A percentile compares a stretch with the other conserved stretches of the same genome.
These are phyloP conservation scores for Buteo buteo DNA, from an alignment of 2,113 vertebrate species.

Conservation along the genomic window DNA sequence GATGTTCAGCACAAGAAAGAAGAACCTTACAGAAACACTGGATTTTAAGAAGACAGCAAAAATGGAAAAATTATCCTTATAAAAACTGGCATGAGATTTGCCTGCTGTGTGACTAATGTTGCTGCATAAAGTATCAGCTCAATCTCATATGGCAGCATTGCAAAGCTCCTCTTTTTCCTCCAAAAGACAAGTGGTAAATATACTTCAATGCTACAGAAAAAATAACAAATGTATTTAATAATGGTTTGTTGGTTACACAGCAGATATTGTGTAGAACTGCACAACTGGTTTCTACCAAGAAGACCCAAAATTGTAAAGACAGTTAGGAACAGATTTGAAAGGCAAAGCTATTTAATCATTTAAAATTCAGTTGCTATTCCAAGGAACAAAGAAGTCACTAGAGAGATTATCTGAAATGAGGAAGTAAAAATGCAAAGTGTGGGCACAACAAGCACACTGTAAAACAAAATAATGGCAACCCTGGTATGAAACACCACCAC, in stretches of 20 bases:
- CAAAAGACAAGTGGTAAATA: not conserved
- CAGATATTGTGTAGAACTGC: not conserved
- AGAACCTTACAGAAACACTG: not conserved
- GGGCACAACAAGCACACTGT: not conserved
- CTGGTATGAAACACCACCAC: not conserved
- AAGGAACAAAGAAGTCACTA: not conserved
- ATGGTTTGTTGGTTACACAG: not conserved
- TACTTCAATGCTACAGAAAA: not conserved
- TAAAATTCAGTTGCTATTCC: not conserved
- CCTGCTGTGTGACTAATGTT: slow-evolving; percentile 17
- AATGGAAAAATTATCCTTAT: not conserved
- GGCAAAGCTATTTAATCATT: not conserved
- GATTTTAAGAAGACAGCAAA: not conserved
- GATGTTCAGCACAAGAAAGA: not conserved
- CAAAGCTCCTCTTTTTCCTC: not conserved
- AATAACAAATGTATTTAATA: not conserved
- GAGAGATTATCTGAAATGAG: not conserved
- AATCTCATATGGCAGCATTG: not conserved
- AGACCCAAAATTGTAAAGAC: not conserved
- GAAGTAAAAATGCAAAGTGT: not conserved
- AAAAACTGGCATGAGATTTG: not conserved
- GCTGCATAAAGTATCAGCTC: not conserved
- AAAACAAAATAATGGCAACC: not conserved
- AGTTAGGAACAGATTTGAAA: not conserved
- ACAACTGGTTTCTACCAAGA: not conserved